Conservation (phyloP, 2,888 invertebrate species). For the Microchrysa polita region DNA sequence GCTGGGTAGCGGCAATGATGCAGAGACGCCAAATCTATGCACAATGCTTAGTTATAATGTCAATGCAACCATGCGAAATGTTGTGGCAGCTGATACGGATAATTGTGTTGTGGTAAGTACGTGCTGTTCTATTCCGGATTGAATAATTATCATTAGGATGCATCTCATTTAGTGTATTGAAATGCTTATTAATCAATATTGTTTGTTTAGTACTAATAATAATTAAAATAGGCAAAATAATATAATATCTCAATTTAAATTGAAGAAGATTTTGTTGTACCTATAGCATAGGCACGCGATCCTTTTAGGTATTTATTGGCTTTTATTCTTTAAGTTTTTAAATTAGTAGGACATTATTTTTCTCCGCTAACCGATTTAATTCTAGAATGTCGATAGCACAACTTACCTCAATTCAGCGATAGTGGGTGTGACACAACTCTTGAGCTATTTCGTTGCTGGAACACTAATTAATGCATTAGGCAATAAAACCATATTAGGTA, state of each 20-base stretch:
- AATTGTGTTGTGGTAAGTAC: constrained; percentile 61
- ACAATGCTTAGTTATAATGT: constrained; percentile 60
- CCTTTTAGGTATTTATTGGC: background rate
- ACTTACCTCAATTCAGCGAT: constrained; percentile 77
- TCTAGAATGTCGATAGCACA: constrained; percentile 66
- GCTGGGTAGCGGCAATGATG: background rate
- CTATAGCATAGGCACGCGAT: too few relatives aligned
- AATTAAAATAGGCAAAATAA: too few relatives aligned
- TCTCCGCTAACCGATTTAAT: constrained; percentile 46
- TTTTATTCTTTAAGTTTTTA: too few relatives aligned
- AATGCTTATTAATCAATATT: too few relatives aligned
- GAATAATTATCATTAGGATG: too few relatives aligned
- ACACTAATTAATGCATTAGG: constrained; percentile 67
- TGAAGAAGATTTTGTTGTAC: too few relatives aligned
- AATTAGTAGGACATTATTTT: too few relatives aligned
- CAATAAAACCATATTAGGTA: constrained; percentile 68
- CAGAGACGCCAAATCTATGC: constrained; percentile 57
- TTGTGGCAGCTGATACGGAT: constrained; percentile 51
- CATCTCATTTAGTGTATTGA: too few relatives aligned
- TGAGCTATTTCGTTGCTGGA: constrained; percentile 72
- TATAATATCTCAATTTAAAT: too few relatives aligned
- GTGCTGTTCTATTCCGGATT: too few relatives aligned
- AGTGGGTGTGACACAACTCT: constrained; percentile 71
- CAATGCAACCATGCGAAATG: constrained; percentile 56
- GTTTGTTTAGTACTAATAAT: too few relatives aligned